Conservation (phyloP, 2,888 invertebrate species). For the Argyresthia albistria region DNA sequence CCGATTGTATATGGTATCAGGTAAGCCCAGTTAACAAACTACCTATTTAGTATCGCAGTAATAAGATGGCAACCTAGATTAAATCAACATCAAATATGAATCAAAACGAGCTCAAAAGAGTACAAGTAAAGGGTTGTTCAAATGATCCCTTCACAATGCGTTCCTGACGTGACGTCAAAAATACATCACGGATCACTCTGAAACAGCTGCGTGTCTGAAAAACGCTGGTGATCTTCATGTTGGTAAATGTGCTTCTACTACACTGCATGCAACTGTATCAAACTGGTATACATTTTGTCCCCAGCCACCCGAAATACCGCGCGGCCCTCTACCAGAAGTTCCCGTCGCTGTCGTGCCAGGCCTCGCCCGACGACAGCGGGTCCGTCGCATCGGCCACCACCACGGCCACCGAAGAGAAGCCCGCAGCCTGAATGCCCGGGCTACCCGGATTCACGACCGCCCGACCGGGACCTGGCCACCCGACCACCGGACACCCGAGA, state of each 20-base stretch:
- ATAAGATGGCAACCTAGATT: too few species aligned
- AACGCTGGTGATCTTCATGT: too few species aligned
- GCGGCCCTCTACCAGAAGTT: constrained; percentile 83
- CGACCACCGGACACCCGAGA: constrained; percentile 26
- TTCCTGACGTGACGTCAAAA: too few species aligned
- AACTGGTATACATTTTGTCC: constrained; percentile 16
- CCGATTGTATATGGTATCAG: constrained; percentile 93
- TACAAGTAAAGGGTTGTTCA: too few species aligned
- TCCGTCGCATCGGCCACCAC: constrained; percentile 80
- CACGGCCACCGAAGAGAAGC: constrained; percentile 77
- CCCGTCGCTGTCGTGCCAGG: constrained; percentile 81
- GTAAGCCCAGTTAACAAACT: constrained; percentile 39
- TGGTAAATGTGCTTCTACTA: too few species aligned
- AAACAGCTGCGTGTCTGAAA: too few species aligned
- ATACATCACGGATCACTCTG: too few species aligned
- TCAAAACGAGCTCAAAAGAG: too few species aligned
- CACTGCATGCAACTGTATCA: too few species aligned
- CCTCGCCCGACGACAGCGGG: constrained; percentile 71
- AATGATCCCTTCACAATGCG: too few species aligned
- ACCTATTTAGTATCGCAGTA: too few species aligned
- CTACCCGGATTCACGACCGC: constrained; percentile 38
- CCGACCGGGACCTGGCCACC: constrained; percentile 74
- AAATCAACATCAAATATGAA: too few species aligned
- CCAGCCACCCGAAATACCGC: constrained; percentile 85
- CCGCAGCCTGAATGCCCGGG: constrained; percentile 65